Evolutionary conservation across 2,888 invertebrate species (phyloP).

Genomic region (Hirtodrosophila alboralis): DNA sequence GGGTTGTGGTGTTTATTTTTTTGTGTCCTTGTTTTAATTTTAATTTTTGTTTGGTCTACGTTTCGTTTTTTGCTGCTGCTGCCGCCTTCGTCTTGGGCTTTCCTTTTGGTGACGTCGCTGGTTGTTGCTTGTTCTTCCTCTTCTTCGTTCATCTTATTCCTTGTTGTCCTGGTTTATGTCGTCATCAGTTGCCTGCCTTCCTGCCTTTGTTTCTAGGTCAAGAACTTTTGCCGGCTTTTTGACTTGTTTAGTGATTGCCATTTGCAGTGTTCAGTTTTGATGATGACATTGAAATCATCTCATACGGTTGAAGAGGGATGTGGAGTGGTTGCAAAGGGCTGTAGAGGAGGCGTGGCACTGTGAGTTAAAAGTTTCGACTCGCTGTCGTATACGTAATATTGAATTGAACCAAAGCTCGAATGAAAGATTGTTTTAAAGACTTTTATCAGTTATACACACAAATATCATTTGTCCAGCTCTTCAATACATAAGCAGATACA

Average conservation of each 20-base stretch:
- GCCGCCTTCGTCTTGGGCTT: constrained; percentile 18
- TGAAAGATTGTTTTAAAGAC: not conserved
- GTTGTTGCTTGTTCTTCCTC: constrained; percentile 21
- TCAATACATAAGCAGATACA: constrained; percentile 8
- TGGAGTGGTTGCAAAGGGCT: constrained; percentile 1
- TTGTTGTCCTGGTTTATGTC: constrained; percentile 54
- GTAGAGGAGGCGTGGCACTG: constrained; percentile 4
- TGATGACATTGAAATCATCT: constrained; percentile 50
- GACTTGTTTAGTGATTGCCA: constrained; percentile 34
- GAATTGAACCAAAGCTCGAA: not conserved
- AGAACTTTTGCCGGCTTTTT: constrained; percentile 74
- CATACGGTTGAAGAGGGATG: no score
- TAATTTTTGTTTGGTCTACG: constrained; percentile 81
- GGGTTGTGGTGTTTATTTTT: constrained; percentile 57
- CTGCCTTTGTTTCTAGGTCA: constrained; percentile 81
- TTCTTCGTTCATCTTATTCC: constrained; percentile 9
- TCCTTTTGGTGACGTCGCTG: constrained; percentile 60
- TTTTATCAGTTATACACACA: not conserved
- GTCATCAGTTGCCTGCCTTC: constrained; percentile 68
- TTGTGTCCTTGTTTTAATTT: constrained; percentile 82
- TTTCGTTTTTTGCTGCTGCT: constrained; percentile 39
- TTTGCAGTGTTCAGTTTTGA: constrained; percentile 11
- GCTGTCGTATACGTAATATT: constrained; percentile 28
- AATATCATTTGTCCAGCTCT: constrained; percentile 17
- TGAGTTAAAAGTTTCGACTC: not conserved